A percentile compares a stretch with the other conserved stretches of the same genome.
phyloP scores from a whole-genome alignment of 1,140 invertebrate species.

The Drosophila bocki region DNA sequence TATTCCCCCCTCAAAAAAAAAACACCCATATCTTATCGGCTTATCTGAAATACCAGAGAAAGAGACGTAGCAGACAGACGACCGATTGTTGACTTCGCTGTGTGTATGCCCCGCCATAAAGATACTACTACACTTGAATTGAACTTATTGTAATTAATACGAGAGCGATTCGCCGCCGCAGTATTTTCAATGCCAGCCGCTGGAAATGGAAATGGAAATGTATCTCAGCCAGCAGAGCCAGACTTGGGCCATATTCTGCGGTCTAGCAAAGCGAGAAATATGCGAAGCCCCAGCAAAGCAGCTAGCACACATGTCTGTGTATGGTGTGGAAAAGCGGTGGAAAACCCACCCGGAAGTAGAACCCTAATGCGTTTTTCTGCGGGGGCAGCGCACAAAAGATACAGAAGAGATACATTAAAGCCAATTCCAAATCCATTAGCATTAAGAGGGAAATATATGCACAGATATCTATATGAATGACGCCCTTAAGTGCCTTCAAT shows the following conservation, averaged over 20 bases:
- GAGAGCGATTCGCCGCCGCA: slow-evolving; percentile 23
- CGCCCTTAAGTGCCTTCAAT: slow-evolving; percentile 64
- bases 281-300: slow-evolving; percentile 65
- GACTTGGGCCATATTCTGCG: slow-evolving; percentile 56
- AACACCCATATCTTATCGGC: slow-evolving; percentile 61
- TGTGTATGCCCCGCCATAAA: slow-evolving; percentile 43
- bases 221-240: slow-evolving; percentile 42
- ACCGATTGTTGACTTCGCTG: slow-evolving; percentile 27
- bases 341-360: slow-evolving; percentile 69
- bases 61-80: slow-evolving; percentile 37
- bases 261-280: slow-evolving; percentile 63
- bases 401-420: slow-evolving; percentile 61
- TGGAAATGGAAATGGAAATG: slow-evolving; percentile 36
- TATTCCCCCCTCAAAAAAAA: neutral
- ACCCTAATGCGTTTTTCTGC: slow-evolving; percentile 59
- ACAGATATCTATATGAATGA: neutral
- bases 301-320: neutral
- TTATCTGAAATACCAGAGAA: slow-evolving; percentile 67
- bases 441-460: slow-evolving; percentile 7
- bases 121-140: slow-evolving; percentile 71
- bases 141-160: slow-evolving; percentile 74
- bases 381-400: slow-evolving; percentile 42
- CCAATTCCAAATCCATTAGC: slow-evolving; percentile 73
- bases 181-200: slow-evolving; percentile 44
- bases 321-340: slow-evolving; percentile 25